Evolutionary conservation across 1,140 invertebrate species (phyloP), one percentile per base, ranked within the genome.

Genomic region (Harlomillsia oculata): DNA sequence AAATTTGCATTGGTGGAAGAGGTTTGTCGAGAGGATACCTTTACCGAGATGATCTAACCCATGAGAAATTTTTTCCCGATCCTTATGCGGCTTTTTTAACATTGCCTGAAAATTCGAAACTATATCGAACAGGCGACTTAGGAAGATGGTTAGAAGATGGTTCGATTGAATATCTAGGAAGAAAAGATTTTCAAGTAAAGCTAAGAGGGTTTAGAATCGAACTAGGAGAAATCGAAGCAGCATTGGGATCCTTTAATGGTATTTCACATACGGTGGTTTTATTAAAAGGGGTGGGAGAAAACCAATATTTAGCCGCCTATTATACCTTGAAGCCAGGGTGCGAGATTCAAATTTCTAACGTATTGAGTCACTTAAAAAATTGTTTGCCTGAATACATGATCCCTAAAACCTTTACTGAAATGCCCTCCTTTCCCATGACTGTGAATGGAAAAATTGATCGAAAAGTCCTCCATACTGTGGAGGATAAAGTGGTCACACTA

Each of bases 81-180:
- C 39, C 46, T 36, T 46, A 39, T 40, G 36, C 32, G 11, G 16
- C n/a, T 4, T n/a, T n/a, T n/a, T n/a, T n/a, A n/a, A n/a, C n/a
- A n/a, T n/a, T n/a, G n/a, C n/a, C n/a, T n/a, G n/a, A n/a, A n/a
- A n/a, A 8, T 9, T n/a, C n/a, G 6, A 13, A 21, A 37, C 16
- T 59, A 18, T 59, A 56, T 39, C 44, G 54, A 23, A 49, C 54
- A 5, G 45, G 57, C 26, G 57, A 59, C 34, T 21, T 59, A 11
- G 57, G 16, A 21, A 13, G 25, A 5, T 3, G 25, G 18, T 25
- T 26, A 21, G 1, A 2, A 30, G 28, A 49, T 26, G 55, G 46
- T 11, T 21, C 18, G 14, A 34, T 56, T 6, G 55, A 56, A 46
- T 56, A 39, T 34, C 9, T 56, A 13, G 51, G 51, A 4, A 43